phyloP scores from a whole-genome alignment of 2,888 invertebrate genomes.

The Hyppa rectilinea region DNA sequence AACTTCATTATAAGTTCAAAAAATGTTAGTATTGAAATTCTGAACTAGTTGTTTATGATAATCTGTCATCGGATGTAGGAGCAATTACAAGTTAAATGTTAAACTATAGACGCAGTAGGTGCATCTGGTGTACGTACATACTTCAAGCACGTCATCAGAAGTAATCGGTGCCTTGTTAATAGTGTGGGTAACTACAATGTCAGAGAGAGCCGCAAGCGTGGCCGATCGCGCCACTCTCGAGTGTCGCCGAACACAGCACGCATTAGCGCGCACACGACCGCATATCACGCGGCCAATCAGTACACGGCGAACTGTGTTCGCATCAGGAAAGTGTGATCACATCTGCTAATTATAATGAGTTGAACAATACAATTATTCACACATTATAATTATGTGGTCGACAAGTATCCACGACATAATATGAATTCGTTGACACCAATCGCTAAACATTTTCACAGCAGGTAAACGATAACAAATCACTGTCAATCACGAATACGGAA shows the following conservation, averaged over 20 bases:
- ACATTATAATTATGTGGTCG: conserved; percentile 5
- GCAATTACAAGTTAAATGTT: neutral
- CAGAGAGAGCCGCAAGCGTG: neutral
- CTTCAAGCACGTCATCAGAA: neutral
- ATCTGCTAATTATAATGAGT: neutral
- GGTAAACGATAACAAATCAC: neutral
- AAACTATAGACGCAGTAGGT: neutral
- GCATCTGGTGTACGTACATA: no score
- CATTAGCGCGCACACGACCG: neutral
- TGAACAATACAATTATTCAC: neutral
- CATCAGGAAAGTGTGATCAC: neutral
- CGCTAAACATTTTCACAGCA: neutral
- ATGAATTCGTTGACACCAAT: neutral
- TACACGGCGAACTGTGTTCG: conserved; percentile 4
- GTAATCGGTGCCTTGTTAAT: neutral
- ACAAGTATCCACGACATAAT: neutral
- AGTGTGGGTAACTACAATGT: neutral
- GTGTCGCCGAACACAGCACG: conserved; percentile 1
- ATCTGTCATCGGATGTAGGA: neutral
- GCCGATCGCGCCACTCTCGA: neutral
- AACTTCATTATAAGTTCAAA: neutral
- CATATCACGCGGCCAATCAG: neutral
- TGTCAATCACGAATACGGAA: neutral
- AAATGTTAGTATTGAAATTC: neutral
- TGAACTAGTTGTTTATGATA: no score